Evolutionary conservation across 2,797 vertebrate species (phyloP).

Genomic region (Phoeniculus purpureus): DNA sequence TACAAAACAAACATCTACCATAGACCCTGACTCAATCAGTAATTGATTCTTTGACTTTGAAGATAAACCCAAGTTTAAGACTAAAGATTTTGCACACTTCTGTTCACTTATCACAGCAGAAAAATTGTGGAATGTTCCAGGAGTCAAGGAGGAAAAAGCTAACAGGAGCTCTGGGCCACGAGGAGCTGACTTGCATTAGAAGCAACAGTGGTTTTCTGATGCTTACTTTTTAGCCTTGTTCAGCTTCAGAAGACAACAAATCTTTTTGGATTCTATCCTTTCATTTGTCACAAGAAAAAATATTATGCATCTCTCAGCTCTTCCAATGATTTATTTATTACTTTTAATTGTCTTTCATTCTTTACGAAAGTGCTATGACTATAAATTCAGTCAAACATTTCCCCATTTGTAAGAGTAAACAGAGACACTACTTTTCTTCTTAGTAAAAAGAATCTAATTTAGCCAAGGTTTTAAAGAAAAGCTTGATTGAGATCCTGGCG

Average conservation of each 20-base stretch:
- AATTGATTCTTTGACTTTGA: background rate
- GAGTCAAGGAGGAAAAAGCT: background rate
- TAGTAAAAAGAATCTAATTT: background rate
- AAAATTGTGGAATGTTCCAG: background rate
- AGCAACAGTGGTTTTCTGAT: background rate
- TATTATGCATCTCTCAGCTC: background rate
- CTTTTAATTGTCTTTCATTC: slow-evolving; percentile 28
- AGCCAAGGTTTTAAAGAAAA: background rate
- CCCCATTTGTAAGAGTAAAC: slow-evolving; percentile 23
- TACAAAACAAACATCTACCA: background rate
- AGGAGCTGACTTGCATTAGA: background rate
- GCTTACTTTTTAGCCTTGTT: background rate
- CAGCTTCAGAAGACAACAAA: background rate
- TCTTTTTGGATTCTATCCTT: background rate
- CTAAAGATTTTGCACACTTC: background rate
- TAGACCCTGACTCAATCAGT: background rate
- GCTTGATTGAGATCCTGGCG: background rate
- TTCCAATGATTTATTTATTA: slow-evolving; percentile 30
- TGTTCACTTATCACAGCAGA: background rate
- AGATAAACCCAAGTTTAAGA: background rate
- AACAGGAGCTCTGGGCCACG: background rate
- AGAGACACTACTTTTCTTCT: background rate
- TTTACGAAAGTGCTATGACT: background rate
- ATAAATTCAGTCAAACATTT: slow-evolving; percentile 16
- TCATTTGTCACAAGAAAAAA: background rate